These are phyloP conservation scores for Amphiprion clarkii DNA, from an alignment of 2,797 vertebrate genomes.

Conservation along the genomic window DNA sequence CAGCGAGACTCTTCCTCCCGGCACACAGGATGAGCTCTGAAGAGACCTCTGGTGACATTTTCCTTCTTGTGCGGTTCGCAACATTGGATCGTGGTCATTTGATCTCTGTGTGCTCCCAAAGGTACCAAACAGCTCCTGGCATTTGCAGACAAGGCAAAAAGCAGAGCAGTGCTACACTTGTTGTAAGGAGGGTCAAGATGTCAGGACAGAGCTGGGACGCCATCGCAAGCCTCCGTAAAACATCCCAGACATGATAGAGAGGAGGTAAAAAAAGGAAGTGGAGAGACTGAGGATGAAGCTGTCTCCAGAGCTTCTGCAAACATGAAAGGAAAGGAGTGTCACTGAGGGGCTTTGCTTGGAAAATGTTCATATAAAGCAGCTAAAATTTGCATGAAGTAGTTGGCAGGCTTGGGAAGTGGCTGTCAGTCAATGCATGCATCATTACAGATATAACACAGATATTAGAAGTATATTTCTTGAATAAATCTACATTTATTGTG, in stretches of 20 bases:
- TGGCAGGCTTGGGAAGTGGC: conserved; percentile 6
- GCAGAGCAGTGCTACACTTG: conserved; percentile 18
- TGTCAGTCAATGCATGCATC: not conserved
- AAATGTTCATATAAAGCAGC: conserved; percentile 27
- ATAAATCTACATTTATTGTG: too few relatives aligned
- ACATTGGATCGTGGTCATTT: conserved; percentile 64
- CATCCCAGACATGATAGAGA: conserved; percentile 14
- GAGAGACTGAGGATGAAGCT: conserved; percentile 21
- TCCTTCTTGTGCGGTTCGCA: conserved; percentile 48
- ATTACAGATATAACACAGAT: not conserved
- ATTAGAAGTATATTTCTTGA: too few relatives aligned
- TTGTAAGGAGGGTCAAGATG: conserved; percentile 45
- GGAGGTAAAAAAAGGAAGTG: not conserved
- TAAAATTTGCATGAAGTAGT: conserved; percentile 29
- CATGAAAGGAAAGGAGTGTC: conserved; percentile 17
- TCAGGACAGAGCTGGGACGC: conserved; percentile 25
- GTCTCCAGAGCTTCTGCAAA: conserved; percentile 29
- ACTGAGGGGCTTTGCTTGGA: conserved; percentile 25
- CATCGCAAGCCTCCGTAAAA: conserved; percentile 19
- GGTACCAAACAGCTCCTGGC: conserved; percentile 52
- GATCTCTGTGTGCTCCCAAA: conserved; percentile 61
- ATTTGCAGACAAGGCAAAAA: conserved; percentile 59
- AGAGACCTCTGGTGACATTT: conserved; percentile 59
- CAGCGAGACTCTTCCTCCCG: conserved; percentile 44
- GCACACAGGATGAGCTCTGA: conserved; percentile 35